Evolutionary conservation across 2,113 vertebrate species (phyloP).

Genomic region (Planiliza haematocheilus): DNA sequence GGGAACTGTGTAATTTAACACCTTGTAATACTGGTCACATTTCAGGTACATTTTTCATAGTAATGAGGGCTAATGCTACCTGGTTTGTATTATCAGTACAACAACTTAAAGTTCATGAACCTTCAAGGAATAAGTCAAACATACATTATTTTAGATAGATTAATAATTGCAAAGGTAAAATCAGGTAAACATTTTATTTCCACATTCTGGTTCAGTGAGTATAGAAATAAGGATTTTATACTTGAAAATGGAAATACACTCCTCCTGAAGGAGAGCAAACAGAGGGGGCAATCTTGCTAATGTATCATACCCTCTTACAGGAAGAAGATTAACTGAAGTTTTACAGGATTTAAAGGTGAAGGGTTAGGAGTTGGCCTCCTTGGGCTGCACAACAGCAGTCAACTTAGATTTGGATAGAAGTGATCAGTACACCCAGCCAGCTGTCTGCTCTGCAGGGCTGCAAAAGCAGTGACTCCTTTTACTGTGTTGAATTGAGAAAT

Average conservation of each 20-base stretch:
- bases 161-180: neutral
- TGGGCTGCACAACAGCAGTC: slow-evolving; percentile 18
- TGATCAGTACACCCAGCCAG: slow-evolving; percentile 33
- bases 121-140: neutral
- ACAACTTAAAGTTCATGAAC: neutral
- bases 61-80: neutral
- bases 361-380: slow-evolving; percentile 1
- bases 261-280: slow-evolving; percentile 14
- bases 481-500: neutral
- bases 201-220: neutral
- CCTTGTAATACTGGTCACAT: neutral
- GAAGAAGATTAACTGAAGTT: slow-evolving; percentile 50
- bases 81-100: neutral
- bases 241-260: neutral
- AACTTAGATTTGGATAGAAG: slow-evolving; percentile 44
- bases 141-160: neutral
- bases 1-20: too few relatives aligned
- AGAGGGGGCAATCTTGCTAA: slow-evolving; percentile 25
- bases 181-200: neutral
- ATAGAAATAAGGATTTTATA: neutral
- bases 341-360: slow-evolving; percentile 58
- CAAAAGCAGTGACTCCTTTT: slow-evolving; percentile 14
- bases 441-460: slow-evolving; percentile 22
- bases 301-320: slow-evolving; percentile 34
- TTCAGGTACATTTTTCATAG: slow-evolving; percentile 9